These are phyloP conservation scores for Melitaea athalia DNA, from an alignment of 2,888 invertebrate species.

Conservation along the genomic window DNA sequence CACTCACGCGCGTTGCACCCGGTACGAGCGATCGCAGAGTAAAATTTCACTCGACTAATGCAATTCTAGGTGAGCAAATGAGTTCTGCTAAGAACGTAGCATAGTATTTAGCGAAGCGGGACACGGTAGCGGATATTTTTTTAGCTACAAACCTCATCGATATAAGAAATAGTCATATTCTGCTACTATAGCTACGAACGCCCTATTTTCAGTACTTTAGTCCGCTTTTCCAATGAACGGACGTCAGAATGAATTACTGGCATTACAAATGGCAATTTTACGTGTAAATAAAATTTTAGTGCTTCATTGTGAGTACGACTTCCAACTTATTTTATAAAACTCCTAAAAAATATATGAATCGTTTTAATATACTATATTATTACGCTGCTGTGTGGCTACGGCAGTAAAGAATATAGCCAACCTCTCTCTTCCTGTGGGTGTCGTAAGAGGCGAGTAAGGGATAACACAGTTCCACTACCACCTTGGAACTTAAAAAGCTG, in stretches of 20 bases:
- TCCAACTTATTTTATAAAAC: too few relatives aligned
- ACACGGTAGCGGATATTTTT: constrained; percentile 33
- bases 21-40: constrained; percentile 69
- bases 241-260: neutral
- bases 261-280: neutral
- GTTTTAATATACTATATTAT: too few relatives aligned
- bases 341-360: too few relatives aligned
- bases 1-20: constrained; percentile 64
- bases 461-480: too few relatives aligned
- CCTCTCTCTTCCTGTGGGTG: too few relatives aligned
- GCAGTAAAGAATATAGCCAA: too few relatives aligned
- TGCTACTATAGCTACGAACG: neutral
- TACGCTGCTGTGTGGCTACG: too few relatives aligned
- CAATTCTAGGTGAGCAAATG: constrained; percentile 61
- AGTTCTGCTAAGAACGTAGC: constrained; percentile 50
- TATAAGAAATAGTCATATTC: constrained; percentile 1
- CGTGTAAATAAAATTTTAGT: neutral
- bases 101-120: constrained; percentile 54
- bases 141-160: neutral
- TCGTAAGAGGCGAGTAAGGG: too few relatives aligned
- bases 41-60: constrained; percentile 69
- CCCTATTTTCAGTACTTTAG: neutral
- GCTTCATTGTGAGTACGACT: too few relatives aligned
- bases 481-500: too few relatives aligned
- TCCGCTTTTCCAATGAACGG: neutral